Evolutionary conservation across 2,797 vertebrate genomes (phyloP).

Genomic region (Chaenodraco wilsoni): DNA sequence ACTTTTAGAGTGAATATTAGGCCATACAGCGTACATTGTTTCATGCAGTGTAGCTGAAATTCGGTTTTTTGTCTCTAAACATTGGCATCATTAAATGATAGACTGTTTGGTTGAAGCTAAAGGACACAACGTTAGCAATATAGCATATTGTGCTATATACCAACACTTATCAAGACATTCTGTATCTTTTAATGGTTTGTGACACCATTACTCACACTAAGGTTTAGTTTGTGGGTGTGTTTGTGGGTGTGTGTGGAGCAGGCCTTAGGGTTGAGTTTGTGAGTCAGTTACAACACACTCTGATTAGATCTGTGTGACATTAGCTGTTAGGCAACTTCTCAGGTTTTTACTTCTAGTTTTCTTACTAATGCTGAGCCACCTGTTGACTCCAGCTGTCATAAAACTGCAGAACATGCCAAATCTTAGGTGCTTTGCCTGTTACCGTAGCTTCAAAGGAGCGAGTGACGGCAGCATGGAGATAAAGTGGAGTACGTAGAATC

Average conservation of each 20-base stretch:
- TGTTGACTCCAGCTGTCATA: conserved; percentile 47
- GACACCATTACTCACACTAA: background rate
- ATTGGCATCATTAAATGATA: conserved; percentile 4
- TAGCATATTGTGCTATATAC: background rate
- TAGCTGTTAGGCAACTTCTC: conserved; percentile 72
- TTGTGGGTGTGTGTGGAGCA: conserved; percentile 24
- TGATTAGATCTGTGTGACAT: conserved; percentile 22
- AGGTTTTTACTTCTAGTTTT: conserved; percentile 72
- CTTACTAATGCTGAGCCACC: conserved; percentile 47
- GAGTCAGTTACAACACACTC: conserved; percentile 5
- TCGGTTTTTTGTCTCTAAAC: conserved; percentile 5
- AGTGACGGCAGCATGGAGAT: conserved; percentile 24
- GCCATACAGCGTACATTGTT: conserved; percentile 16
- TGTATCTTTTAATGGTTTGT: background rate
- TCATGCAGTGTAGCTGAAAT: background rate
- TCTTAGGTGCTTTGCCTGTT: conserved; percentile 72
- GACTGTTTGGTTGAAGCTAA: conserved; percentile 19
- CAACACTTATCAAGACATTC: background rate
- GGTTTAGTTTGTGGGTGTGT: background rate
- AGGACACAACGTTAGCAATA: conserved; percentile 19
- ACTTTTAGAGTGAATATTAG: conserved; percentile 2
- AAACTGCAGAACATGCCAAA: conserved; percentile 77
- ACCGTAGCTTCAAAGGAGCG: conserved; percentile 36
- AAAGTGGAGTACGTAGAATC: background rate
- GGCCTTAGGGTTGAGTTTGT: conserved; percentile 27